Evolutionary conservation across 2,113 vertebrate species (phyloP).

Genomic region (Pantherophis guttatus): DNA sequence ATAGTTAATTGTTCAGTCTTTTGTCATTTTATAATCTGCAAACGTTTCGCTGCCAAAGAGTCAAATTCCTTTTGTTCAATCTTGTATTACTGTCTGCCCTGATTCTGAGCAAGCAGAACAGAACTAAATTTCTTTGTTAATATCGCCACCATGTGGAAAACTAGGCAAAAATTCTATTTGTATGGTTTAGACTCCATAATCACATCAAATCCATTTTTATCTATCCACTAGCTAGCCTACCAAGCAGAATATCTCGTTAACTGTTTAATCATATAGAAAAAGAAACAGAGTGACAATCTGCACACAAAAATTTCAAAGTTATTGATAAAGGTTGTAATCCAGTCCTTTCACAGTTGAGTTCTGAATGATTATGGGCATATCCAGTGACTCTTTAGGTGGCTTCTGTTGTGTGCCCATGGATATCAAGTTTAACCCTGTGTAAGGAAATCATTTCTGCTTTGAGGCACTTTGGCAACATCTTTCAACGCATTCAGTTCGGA

Average conservation of each 20-base stretch:
- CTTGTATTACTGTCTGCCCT: background rate
- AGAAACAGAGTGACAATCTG: background rate
- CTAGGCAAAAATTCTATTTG: background rate
- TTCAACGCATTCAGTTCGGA: background rate
- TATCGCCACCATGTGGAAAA: conserved; percentile 1
- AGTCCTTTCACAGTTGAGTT: background rate
- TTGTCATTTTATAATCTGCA: background rate
- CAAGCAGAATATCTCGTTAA: background rate
- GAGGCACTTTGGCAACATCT: background rate
- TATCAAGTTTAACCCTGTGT: background rate
- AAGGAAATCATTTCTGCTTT: background rate
- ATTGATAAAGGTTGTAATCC: background rate
- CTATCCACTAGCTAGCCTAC: background rate
- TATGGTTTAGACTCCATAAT: background rate
- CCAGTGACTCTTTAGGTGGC: background rate
- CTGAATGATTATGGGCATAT: background rate
- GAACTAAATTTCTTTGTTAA: background rate
- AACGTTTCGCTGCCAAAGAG: no score
- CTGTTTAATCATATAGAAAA: background rate
- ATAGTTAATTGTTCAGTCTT: background rate
- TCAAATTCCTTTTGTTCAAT: background rate
- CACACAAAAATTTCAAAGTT: background rate
- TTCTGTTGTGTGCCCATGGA: background rate
- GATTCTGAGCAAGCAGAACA: background rate
- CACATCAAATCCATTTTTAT: background rate